Evolutionary conservation across 2,113 vertebrate species (phyloP).

Genomic region (Chionomys nivalis): DNA sequence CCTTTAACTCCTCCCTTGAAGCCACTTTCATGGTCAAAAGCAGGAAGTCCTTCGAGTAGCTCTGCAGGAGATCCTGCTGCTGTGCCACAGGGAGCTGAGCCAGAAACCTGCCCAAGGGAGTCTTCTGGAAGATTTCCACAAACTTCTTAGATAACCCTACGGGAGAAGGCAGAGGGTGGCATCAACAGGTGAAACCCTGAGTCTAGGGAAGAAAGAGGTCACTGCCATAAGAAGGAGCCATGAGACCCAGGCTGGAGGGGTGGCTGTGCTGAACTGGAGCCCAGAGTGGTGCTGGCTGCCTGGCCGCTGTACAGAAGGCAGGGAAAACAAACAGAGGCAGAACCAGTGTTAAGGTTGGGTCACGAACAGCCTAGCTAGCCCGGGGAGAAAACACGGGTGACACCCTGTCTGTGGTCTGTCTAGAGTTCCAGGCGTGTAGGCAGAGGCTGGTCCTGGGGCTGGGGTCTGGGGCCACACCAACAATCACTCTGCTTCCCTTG

Average conservation of each 20-base stretch:
- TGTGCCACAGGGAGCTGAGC: constrained; percentile 74
- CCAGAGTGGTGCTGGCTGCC: rapidly evolving
- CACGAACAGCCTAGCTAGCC: background rate
- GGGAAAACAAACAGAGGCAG: background rate
- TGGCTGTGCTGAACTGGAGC: rapidly evolving
- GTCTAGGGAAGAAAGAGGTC: background rate
- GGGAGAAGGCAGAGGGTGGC: constrained; percentile 32
- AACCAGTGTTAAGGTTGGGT: rapidly evolving
- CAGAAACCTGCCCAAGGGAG: constrained; percentile 89
- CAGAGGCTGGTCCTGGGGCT: background rate
- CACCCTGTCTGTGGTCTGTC: rapidly evolving
- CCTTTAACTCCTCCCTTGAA: constrained; percentile 86
- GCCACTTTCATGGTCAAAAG: constrained; percentile 88
- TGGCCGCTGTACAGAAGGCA: background rate
- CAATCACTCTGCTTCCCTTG: background rate
- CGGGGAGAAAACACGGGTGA: rapidly evolving
- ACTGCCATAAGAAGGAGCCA: too few relatives aligned
- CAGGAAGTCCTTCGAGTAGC: constrained; percentile 92
- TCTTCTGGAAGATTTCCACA: constrained; percentile 91
- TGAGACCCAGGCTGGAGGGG: background rate
- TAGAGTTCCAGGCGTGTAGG: too few relatives aligned
- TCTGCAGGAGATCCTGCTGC: constrained; percentile 86
- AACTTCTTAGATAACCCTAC: constrained; percentile 88
- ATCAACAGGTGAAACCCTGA: background rate
- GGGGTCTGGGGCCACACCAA: rapidly evolving